phyloP scores from a whole-genome alignment of 2,797 vertebrate genomes.

The Poecilia gillii region DNA sequence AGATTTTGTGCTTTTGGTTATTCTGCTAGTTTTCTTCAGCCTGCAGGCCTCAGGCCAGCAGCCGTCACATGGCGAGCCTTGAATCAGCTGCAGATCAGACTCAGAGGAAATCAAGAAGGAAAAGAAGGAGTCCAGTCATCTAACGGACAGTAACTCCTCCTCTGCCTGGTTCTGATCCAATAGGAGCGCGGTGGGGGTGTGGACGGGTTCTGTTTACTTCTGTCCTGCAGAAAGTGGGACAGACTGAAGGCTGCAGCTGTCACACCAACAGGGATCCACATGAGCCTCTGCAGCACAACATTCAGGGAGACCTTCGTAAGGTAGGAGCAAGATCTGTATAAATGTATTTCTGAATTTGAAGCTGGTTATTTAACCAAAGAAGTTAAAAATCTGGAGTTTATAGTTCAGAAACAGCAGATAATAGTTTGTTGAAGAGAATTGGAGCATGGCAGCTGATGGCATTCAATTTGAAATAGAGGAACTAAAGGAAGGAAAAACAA shows the following conservation, averaged over 20 bases:
- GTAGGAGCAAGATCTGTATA: slow-evolving; percentile 44
- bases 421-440: not conserved
- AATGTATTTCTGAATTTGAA: too few species aligned
- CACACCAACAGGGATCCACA: slow-evolving; percentile 40
- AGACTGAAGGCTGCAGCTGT: slow-evolving; percentile 60
- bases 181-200: slow-evolving; percentile 51
- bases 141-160: slow-evolving; percentile 46
- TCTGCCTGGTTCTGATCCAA: slow-evolving; percentile 44
- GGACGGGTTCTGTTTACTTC: slow-evolving; percentile 71
- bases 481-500: not conserved
- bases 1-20: not conserved
- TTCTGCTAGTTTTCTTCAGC: not conserved
- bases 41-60: not conserved
- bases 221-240: slow-evolving; percentile 65
- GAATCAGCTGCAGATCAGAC: not conserved
- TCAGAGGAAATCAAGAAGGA: not conserved
- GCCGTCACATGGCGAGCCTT: not conserved
- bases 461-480: not conserved
- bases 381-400: not conserved
- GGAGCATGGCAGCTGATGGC: not conserved
- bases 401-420: not conserved
- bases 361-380: too few species aligned
- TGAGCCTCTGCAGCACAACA: slow-evolving; percentile 65
- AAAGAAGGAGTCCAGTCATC: not conserved
- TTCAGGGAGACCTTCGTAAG: slow-evolving; percentile 56